Percentiles rank a stretch among this genome's conserved stretches.
phyloP scores from a whole-genome alignment of 35 echinoderm and acorn worm species.

The Anneissia japonica region DNA sequence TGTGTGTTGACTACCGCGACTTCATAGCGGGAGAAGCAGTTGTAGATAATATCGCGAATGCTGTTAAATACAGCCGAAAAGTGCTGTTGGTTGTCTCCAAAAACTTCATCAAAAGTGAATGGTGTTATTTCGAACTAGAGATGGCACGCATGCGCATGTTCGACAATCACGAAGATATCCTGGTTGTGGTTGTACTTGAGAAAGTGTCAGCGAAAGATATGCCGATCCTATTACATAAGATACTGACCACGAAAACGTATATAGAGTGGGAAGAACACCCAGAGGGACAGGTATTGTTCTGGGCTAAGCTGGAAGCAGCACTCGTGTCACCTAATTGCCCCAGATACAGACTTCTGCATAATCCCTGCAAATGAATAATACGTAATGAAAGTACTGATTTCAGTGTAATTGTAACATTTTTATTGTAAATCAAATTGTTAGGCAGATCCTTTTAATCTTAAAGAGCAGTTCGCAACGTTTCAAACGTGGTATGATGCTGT shows the following conservation, averaged over 20 bases:
- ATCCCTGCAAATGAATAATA: too few species aligned
- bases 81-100: not conserved
- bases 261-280: conserved; percentile 3
- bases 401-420: too few species aligned
- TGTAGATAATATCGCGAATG: not conserved
- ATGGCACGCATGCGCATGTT: conserved; percentile 3
- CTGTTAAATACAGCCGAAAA: conserved; percentile 5
- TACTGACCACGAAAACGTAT: conserved; percentile 10
- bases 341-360: not conserved
- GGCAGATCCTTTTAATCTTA: too few species aligned
- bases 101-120: conserved; percentile 12
- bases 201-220: not conserved
- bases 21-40: conserved; percentile 1
- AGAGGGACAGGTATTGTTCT: not conserved
- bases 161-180: not conserved
- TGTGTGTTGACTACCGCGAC: conserved; percentile 2
- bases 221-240: not conserved
- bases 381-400: too few species aligned
- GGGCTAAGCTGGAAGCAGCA: conserved; percentile 4
- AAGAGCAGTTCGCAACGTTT: too few species aligned
- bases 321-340: not conserved
- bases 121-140: conserved; percentile 20
- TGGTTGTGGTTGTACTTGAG: conserved; percentile 3
- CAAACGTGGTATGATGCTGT: too few species aligned
- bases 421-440: too few species aligned